Evolutionary conservation across 2,113 vertebrate species (phyloP).

Genomic region (Genyomyrus donnyi): DNA sequence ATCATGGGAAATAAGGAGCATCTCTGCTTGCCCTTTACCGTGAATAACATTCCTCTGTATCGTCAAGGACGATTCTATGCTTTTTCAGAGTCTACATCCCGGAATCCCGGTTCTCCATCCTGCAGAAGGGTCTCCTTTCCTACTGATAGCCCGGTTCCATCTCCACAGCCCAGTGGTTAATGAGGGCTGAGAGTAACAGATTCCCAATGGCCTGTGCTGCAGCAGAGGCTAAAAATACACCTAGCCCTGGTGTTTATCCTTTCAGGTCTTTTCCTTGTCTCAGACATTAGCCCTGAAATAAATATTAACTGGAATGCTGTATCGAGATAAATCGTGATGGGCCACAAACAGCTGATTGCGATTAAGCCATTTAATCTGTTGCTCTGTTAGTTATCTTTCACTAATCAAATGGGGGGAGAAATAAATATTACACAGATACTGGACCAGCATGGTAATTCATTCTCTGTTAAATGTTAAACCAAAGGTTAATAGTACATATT

Average conservation of each 20-base stretch:
- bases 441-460: neutral
- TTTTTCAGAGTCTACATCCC: neutral
- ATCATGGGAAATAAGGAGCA: neutral
- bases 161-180: neutral
- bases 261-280: neutral
- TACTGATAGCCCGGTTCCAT: neutral
- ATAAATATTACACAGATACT: neutral
- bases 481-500: neutral
- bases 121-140: neutral
- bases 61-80: neutral
- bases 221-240: neutral
- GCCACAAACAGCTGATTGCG: neutral
- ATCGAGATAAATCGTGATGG: neutral
- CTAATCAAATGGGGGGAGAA: neutral
- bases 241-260: neutral
- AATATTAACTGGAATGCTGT: conserved; percentile 2
- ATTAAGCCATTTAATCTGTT: neutral
- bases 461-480: neutral
- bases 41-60: conserved; percentile 3
- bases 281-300: neutral
- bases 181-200: neutral
- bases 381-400: neutral
- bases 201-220: neutral
- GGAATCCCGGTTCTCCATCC: neutral
- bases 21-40: neutral